Conservation (phyloP, 2,888 invertebrate genomes). For the Apamea epomidion region DNA sequence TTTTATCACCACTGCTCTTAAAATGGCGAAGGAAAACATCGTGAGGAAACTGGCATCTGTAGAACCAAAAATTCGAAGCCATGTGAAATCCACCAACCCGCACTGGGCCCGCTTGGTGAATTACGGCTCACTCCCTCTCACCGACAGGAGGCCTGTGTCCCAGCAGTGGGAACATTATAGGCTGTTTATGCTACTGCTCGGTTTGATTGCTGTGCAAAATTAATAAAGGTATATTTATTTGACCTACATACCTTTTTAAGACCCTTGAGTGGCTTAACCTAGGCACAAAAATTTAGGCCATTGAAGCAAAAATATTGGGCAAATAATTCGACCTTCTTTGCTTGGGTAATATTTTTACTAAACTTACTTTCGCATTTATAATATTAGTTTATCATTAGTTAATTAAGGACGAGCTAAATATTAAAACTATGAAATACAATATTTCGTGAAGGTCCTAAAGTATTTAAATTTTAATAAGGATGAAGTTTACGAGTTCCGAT, state of each 20-base stretch:
- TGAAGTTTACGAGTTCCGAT: conserved; percentile 49
- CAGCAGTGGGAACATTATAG: neutral
- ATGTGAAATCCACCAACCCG: no score
- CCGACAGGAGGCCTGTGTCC: no score
- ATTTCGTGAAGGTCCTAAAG: neutral
- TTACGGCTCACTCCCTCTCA: no score
- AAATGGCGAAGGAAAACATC: neutral
- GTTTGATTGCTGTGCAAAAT: neutral
- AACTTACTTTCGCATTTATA: no score
- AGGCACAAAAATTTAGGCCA: neutral
- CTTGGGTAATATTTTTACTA: neutral
- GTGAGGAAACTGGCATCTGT: neutral
- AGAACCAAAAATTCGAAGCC: neutral
- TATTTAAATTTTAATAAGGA: conserved; percentile 56
- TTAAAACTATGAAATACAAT: neutral
- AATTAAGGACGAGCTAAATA: neutral
- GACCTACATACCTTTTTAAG: neutral
- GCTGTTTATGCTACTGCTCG: no score
- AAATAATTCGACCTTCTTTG: neutral
- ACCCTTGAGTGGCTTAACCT: neutral
- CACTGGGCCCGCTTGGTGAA: no score
- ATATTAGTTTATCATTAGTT: neutral
- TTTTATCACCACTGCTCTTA: no score
- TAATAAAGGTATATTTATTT: conserved; percentile 3
- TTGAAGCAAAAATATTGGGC: neutral